phyloP scores from a whole-genome alignment of 2,113 vertebrate genomes.

The Emydocephalus ijimae region DNA sequence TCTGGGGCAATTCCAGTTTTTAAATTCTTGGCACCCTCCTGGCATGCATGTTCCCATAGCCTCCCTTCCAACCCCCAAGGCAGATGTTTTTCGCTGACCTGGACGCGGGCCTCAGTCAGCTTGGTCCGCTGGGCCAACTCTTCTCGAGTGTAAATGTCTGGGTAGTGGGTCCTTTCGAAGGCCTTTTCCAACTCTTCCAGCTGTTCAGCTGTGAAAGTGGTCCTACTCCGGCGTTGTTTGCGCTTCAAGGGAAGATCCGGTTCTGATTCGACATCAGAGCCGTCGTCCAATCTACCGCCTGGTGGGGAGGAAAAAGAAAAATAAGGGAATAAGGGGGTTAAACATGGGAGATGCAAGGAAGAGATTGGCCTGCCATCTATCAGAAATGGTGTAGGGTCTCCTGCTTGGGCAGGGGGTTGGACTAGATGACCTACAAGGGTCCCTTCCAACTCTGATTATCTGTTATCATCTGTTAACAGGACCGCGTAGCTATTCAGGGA shows the following conservation, averaged over 20 bases:
- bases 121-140: conserved; percentile 98
- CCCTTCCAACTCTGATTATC: too few relatives aligned
- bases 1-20: neutral
- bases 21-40: neutral
- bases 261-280: conserved; percentile 93
- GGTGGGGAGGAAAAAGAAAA: accelerated
- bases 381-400: too few relatives aligned
- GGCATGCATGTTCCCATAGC: neutral
- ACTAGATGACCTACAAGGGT: too few relatives aligned
- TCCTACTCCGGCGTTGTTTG: conserved; percentile 94
- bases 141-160: conserved; percentile 96
- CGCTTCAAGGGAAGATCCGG: conserved; percentile 95
- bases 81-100: conserved; percentile 82
- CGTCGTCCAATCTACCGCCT: conserved; percentile 94
- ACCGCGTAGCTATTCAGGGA: neutral
- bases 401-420: too few relatives aligned
- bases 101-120: conserved; percentile 93
- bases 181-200: conserved; percentile 98
- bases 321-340: too few relatives aligned
- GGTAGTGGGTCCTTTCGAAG: conserved; percentile 97
- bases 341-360: neutral
- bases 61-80: neutral
- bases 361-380: too few relatives aligned
- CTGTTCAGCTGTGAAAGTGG: conserved; percentile 97
- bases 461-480: too few relatives aligned